Conservation (phyloP, 2,888 invertebrate genomes). For the Dioctria rufipes region DNA sequence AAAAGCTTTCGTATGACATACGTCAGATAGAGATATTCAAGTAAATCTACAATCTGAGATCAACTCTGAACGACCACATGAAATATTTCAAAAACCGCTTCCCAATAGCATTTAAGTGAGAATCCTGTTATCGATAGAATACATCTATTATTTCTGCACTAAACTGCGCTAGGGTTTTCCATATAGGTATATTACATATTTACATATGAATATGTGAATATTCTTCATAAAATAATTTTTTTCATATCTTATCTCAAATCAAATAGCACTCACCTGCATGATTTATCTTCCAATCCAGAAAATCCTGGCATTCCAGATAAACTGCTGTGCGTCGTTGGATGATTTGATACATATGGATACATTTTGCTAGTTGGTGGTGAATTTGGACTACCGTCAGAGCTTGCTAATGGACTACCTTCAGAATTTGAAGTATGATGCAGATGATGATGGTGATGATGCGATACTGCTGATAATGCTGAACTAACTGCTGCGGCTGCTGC, state of each 20-base stretch:
- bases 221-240: too few species aligned
- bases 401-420: slow-evolving; percentile 78
- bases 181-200: too few species aligned
- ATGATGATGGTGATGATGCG: slow-evolving; percentile 67
- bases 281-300: slow-evolving; percentile 71
- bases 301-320: slow-evolving; percentile 80
- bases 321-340: slow-evolving; percentile 81
- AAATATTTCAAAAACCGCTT: too few species aligned
- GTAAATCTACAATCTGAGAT: too few species aligned
- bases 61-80: too few species aligned
- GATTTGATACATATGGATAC: slow-evolving; percentile 92
- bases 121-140: too few species aligned
- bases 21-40: too few species aligned
- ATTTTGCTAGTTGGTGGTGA: slow-evolving; percentile 83
- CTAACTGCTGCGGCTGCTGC: slow-evolving; percentile 65
- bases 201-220: too few species aligned
- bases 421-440: slow-evolving; percentile 74
- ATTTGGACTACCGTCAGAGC: slow-evolving; percentile 75
- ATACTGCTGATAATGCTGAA: slow-evolving; percentile 61
- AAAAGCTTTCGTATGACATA: too few species aligned
- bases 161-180: too few species aligned
- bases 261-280: slow-evolving; percentile 68
- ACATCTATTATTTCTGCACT: too few species aligned
- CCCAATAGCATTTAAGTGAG: too few species aligned
- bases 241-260: not conserved